Percentiles rank a stretch among this genome's conserved stretches.
phyloP scores from a whole-genome alignment of 1,140 invertebrate species.

The Hydropsyche tenuis region DNA sequence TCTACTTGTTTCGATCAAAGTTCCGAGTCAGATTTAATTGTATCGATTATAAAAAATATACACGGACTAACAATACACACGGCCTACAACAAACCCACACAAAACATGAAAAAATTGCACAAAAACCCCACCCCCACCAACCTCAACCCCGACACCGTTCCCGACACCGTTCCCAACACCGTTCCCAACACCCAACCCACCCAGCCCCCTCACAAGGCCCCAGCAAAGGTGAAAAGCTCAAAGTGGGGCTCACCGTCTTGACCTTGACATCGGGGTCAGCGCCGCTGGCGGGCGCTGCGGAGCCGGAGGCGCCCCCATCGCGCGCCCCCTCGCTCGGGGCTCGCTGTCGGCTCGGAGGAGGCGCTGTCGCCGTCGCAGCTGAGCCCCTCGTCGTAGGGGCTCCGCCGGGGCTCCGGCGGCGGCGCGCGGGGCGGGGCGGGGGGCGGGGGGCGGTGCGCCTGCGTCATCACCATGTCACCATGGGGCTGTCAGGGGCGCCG shows the following conservation, averaged over 20 bases:
- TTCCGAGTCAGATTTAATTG: too few relatives aligned
- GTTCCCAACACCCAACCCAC: too few relatives aligned
- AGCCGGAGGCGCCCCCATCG: not conserved
- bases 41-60: too few relatives aligned
- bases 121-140: too few relatives aligned
- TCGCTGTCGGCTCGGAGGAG: slow-evolving; percentile 26
- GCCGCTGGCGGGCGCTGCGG: not conserved
- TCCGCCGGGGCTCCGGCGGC: not conserved
- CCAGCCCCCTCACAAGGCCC: too few relatives aligned
- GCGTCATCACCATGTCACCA: slow-evolving; percentile 14
- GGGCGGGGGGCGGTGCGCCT: not conserved
- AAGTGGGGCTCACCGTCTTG: slow-evolving; percentile 49
- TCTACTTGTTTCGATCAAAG: too few relatives aligned
- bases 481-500: not conserved
- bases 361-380: slow-evolving; percentile 44
- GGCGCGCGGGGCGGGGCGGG: slow-evolving; percentile 3
- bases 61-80: too few relatives aligned
- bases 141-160: too few relatives aligned
- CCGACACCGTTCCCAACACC: too few relatives aligned
- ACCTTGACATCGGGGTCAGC: slow-evolving; percentile 46
- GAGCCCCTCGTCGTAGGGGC: slow-evolving; percentile 18
- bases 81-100: too few relatives aligned
- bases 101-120: too few relatives aligned
- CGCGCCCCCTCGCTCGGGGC: not conserved
- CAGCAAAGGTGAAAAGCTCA: too few relatives aligned